Percentiles rank a stretch among this genome's conserved stretches.
These are phyloP conservation scores for Zootermopsis nevadensis DNA, from an alignment of 2,888 invertebrate genomes.

Conservation along the genomic window DNA sequence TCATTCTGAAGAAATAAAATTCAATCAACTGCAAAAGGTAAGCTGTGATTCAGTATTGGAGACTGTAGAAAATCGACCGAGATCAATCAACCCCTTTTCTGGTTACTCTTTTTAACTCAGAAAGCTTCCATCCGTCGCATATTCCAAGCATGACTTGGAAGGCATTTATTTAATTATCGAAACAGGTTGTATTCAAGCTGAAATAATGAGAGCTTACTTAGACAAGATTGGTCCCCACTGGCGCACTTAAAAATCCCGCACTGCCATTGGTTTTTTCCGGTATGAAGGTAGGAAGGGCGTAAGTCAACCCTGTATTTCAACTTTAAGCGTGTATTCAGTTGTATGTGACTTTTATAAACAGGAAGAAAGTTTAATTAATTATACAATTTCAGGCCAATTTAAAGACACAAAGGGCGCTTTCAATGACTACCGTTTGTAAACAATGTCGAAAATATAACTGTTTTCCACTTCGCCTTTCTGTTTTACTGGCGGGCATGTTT, in stretches of 20 bases:
- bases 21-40: too few relatives aligned
- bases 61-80: too few relatives aligned
- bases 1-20: too few relatives aligned
- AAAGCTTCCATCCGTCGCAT: too few relatives aligned
- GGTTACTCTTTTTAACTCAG: too few relatives aligned
- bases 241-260: neutral
- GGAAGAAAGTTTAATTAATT: neutral
- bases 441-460: neutral
- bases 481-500: too few relatives aligned
- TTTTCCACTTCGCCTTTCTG: neutral
- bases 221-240: neutral
- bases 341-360: neutral
- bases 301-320: neutral
- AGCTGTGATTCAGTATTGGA: too few relatives aligned
- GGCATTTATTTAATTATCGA: neutral
- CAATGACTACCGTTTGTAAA: neutral
- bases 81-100: too few relatives aligned
- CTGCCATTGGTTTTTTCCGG: neutral
- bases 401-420: neutral
- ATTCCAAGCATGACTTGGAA: neutral
- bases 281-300: neutral
- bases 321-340: neutral
- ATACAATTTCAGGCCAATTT: neutral
- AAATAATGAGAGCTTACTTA: neutral
- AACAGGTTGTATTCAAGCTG: neutral